A percentile compares a stretch with the other conserved stretches of the same genome.
phyloP scores from a whole-genome alignment of 2,113 vertebrate genomes.

The Melanocharis versteri region DNA sequence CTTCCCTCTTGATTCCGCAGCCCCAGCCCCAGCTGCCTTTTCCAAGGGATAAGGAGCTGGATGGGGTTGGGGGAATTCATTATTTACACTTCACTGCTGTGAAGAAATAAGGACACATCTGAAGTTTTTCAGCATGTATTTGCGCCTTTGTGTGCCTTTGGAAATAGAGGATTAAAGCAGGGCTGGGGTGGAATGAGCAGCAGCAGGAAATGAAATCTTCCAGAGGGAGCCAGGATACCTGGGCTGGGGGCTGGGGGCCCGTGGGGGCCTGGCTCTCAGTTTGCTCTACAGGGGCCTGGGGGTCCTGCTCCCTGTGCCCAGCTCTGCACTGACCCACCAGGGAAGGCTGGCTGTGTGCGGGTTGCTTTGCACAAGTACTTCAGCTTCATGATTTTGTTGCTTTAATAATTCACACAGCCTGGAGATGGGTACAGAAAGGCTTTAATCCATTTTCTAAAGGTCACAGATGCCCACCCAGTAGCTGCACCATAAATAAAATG shows the following conservation, averaged over 20 bases:
- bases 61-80: neutral
- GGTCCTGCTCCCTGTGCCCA: neutral
- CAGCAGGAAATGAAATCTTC: neutral
- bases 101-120: neutral
- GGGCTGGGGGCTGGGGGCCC: neutral
- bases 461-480: neutral
- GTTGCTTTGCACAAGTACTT: neutral
- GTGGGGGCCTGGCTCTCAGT: neutral
- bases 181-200: neutral
- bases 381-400: neutral
- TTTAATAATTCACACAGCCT: slow-evolving; percentile 1
- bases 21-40: rapidly evolving
- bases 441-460: slow-evolving; percentile 44
- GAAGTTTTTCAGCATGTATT: neutral
- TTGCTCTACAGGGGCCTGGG: neutral
- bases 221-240: rapidly evolving
- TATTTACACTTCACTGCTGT: neutral
- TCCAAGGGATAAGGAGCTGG: neutral
- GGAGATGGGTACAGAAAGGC: neutral
- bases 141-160: neutral
- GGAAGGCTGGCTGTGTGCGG: neutral
- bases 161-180: neutral
- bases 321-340: neutral
- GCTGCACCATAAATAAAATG: neutral
- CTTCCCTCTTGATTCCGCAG: neutral